These are phyloP conservation scores for Gryon sp. DNA, from an alignment of 1,140 invertebrate species.

Conservation along the genomic window DNA sequence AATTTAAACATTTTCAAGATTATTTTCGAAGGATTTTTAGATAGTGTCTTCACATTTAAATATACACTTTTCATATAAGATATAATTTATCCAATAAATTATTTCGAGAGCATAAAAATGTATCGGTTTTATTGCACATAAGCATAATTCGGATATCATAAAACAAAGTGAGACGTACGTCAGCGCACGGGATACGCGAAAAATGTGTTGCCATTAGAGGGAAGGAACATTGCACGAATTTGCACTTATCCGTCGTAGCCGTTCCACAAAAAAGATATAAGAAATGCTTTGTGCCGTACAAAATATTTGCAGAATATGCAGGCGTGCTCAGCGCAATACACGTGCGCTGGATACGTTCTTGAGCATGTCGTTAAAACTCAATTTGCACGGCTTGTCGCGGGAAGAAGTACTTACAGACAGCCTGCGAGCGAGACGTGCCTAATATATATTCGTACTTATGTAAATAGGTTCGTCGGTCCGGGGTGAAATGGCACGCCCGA, in stretches of 20 bases:
- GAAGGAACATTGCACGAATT: conserved; percentile 31
- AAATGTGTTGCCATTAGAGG: conserved; percentile 18
- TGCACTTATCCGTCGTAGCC: conserved; percentile 15
- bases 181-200: not conserved
- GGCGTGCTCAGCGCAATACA: conserved; percentile 28
- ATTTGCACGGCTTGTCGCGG: conserved; percentile 63
- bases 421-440: conserved; percentile 52
- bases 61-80: too few species aligned
- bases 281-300: conserved; percentile 29
- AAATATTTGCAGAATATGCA: conserved; percentile 57
- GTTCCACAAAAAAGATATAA: conserved; percentile 11
- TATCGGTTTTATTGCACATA: too few species aligned
- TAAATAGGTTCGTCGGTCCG: conserved; percentile 50
- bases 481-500: conserved; percentile 39
- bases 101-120: too few species aligned
- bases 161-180: too few species aligned
- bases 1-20: too few species aligned
- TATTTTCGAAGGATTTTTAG: too few species aligned
- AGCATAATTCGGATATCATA: too few species aligned
- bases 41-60: too few species aligned
- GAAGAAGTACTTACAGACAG: conserved; percentile 59
- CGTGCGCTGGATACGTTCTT: conserved; percentile 45
- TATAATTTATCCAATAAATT: too few species aligned
- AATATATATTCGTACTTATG: conserved; percentile 63
- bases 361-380: conserved; percentile 62